These are phyloP conservation scores for Pelobates fuscus DNA, from an alignment of 2,113 vertebrate genomes.

Conservation along the genomic window DNA sequence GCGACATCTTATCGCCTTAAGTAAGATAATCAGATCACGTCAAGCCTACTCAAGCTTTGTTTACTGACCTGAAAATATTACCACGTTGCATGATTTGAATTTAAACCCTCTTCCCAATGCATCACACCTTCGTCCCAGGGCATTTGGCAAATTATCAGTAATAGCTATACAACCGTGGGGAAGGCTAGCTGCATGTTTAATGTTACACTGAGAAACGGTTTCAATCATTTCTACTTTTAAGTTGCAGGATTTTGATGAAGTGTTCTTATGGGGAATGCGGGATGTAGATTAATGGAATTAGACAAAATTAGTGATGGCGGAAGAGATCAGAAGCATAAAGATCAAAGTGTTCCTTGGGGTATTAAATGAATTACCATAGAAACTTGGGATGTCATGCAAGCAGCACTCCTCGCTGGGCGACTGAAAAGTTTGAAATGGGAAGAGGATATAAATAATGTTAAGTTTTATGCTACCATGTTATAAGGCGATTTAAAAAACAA, in stretches of 20 bases:
- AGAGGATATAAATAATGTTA: constrained; percentile 6
- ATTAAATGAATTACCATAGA: constrained; percentile 41
- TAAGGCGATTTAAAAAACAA: not conserved
- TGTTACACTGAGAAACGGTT: constrained; percentile 19
- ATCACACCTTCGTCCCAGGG: constrained; percentile 5
- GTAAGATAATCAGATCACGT: constrained; percentile 5
- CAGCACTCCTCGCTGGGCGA: constrained; percentile 3
- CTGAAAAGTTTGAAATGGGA: constrained; percentile 5
- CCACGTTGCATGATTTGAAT: constrained; percentile 14
- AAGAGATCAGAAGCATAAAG: constrained; percentile 29
- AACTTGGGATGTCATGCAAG: constrained; percentile 18
- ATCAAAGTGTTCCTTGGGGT: constrained; percentile 41
- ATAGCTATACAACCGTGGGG: constrained; percentile 8
- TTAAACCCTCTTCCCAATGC: constrained; percentile 13
- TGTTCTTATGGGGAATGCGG: constrained; percentile 19
- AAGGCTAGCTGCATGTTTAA: constrained; percentile 7
- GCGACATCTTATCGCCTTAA: constrained; percentile 16
- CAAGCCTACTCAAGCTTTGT: not conserved
- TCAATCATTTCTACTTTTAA: constrained; percentile 38
- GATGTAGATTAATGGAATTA: constrained; percentile 36
- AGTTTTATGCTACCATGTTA: not conserved
- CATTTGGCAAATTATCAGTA: constrained; percentile 10
- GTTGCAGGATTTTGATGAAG: constrained; percentile 18
- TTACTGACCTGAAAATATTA: constrained; percentile 9
- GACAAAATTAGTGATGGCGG: constrained; percentile 39